phyloP scores from a whole-genome alignment of 2,113 vertebrate species.

The Syrrhaptes paradoxus region DNA sequence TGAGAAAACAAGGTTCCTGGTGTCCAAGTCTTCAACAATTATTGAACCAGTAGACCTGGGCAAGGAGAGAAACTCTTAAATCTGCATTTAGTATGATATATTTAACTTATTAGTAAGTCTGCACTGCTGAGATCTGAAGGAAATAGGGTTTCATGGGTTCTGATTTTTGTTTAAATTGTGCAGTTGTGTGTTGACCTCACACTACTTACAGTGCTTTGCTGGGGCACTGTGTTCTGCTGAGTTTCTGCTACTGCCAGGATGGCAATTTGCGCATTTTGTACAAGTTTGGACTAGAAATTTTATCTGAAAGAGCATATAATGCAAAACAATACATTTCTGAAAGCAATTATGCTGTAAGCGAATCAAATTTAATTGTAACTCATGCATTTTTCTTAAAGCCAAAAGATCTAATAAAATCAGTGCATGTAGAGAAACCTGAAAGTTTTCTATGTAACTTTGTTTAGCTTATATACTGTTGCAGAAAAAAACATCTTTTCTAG shows the following conservation, averaged over 20 bases:
- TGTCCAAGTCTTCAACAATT: background rate
- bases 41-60: background rate
- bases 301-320: background rate
- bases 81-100: background rate
- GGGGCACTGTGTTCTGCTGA: background rate
- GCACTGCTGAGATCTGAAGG: background rate
- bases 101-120: background rate
- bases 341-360: background rate
- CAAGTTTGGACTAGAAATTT: background rate
- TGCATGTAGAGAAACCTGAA: background rate
- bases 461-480: background rate
- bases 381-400: conserved; percentile 7
- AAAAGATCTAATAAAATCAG: conserved; percentile 4
- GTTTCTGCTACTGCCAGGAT: background rate
- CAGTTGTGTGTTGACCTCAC: background rate
- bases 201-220: background rate
- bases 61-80: background rate
- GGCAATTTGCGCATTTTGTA: background rate
- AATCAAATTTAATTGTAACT: conserved; percentile 8
- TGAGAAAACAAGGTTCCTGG: background rate
- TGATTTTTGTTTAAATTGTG: background rate
- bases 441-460: background rate
- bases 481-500: background rate
- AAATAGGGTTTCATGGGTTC: background rate
- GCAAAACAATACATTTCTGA: background rate